These are phyloP conservation scores for Pomatostomus ruficeps DNA, from an alignment of 2,113 vertebrate genomes.

Conservation along the genomic window DNA sequence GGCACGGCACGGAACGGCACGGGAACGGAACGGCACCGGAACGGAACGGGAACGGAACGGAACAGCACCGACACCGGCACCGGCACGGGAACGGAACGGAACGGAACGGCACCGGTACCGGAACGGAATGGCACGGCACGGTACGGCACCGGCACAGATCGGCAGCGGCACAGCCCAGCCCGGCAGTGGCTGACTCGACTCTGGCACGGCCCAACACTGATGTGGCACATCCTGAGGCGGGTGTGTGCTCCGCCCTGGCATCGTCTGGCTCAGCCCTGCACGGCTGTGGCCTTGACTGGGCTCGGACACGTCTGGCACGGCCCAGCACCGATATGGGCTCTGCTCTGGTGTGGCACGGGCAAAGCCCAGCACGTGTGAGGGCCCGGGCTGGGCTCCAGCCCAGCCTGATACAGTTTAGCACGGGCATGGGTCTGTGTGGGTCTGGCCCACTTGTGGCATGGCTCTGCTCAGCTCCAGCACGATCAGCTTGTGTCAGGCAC, in stretches of 20 bases:
- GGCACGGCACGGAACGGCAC: not conserved
- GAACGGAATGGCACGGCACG: fast-evolving
- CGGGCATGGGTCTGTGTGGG: fast-evolving
- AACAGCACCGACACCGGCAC: not conserved
- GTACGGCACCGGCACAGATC: too few relatives aligned
- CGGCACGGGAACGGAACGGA: too few relatives aligned
- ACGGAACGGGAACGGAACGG: too few relatives aligned
- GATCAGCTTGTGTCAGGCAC: not conserved
- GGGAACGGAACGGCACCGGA: not conserved
- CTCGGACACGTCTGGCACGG: not conserved
- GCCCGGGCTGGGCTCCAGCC: not conserved
- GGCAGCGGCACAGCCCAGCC: not conserved
- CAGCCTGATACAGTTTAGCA: not conserved
- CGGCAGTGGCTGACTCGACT: not conserved
- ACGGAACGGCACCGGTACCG: too few relatives aligned
- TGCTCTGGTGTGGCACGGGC: not conserved
- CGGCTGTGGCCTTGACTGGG: too few relatives aligned
- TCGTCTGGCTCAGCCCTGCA: not conserved
- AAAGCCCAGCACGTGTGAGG: not conserved
- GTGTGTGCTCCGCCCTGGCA: not conserved
- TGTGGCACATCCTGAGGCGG: too few relatives aligned
- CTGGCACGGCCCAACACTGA: not conserved
- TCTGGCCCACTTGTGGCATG: not conserved
- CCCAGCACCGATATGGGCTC: not conserved
- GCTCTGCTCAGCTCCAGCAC: not conserved